Base-by-base conservation (phyloP, 1,140 invertebrate species). In the Ridgeia piscesae region DNA sequence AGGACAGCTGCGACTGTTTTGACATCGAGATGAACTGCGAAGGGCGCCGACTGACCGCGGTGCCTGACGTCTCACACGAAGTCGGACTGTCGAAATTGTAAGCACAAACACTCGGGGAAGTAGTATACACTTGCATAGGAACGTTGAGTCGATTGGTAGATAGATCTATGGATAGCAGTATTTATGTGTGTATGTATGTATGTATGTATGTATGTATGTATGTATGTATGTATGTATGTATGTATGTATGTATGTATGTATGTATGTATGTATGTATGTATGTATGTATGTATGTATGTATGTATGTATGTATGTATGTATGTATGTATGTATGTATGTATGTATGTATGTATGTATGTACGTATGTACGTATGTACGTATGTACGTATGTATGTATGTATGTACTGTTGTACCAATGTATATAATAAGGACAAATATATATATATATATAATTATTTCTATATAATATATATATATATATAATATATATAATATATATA, bases 21-120 rank as follows among this genome's bases (percentile, higher is more conserved):
- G 95, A 96, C 92, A 94, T 95, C 27, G 93, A 94, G 35, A 95
- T 96, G 34, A 95, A 96, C 92, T 96, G 95, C 92, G 94, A 95
- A 0, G 93, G 93, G 31, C 92, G 94, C 2, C 93, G 94, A 2
- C 92, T 96, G 31, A 48, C 33, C 4, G 33, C 35, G 0, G 92
- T 96, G 2, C 95, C 95, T 1, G 92, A 92, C 34, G 89, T 58
- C 93, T 11, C 94, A 95, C 42, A 93, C 94, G 27, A 95, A 96
- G 93, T 93, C 94, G 89, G 94, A 94, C 90, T 96, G 33, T 94
- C 95, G 88, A 94, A 93, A 91, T 95, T 95, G 95, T 95, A 92
- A 95, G 95, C 35, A 33, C 6, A 21, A 14, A 42, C 11, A 90
- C 89, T 35, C 58, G 17, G 58, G 11, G 58, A 27, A 77, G 27